Evolutionary conservation across 1,140 invertebrate species (phyloP), one percentile per base, ranked within the genome.

Genomic region (Branchinecta lindahli): DNA sequence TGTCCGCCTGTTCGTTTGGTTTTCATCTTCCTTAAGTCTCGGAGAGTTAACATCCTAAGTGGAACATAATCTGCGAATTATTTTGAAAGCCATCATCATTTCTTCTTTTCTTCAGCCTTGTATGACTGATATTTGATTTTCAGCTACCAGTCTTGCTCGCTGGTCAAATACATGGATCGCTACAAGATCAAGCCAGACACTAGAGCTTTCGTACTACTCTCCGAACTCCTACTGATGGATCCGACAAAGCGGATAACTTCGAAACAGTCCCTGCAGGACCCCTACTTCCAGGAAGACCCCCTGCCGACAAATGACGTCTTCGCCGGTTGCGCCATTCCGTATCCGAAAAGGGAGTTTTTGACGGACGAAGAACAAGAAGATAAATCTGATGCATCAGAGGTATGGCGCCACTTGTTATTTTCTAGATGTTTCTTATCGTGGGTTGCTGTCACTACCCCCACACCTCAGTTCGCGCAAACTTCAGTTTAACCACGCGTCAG

Each of bases 141-240:
- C 77, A 97, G 93, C 77, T 98, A 98, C 79, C 86, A 89, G 21
- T 95, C 89, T 78, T 98, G 92, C 81, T 96, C 92, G 8, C 81
- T 99, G 68, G 88, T 91, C 66, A 98, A 98, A 79, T 98, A 99
- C 78, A 99, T 99, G 96, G 95, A 98, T 75, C 86, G 96, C 72
- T 94, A 98, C 81, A 97, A 97, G 83, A 94, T 98, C 68, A 96
- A 96, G 80, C 88, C 92, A 0, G 95, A 98, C 75, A 95, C 91
- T 75, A 94, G 94, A 83, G 93, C 94, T 47, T 98, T 99, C 77
- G 33, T 33, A 33, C 33, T 99, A 78, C 80, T 92, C 21, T 94
- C 97, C 81, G 92, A 94, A 77, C 79, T 99, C 67, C 80, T 99
- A 61, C 85, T 96, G 67, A 99, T 99, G 94, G 97, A 99, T 82